Conservation (phyloP, 2,797 vertebrate genomes). For the Tapera naevia region DNA sequence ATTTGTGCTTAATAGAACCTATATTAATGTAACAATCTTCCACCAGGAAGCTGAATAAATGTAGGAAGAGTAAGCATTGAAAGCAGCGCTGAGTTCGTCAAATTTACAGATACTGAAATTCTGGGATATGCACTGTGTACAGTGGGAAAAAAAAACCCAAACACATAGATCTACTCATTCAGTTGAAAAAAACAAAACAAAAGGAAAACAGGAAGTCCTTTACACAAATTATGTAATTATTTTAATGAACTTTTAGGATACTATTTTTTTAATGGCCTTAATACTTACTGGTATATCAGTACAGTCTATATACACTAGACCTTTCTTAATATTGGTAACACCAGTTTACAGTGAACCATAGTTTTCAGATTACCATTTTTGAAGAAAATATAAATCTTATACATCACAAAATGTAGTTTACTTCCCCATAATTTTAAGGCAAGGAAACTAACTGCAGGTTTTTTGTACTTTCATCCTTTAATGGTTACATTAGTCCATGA, state of each 20-base stretch:
- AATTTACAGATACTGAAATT: not conserved
- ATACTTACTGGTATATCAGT: not conserved
- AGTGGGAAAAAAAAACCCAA: rapidly evolving
- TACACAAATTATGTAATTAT: not conserved
- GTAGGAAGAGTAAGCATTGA: not conserved
- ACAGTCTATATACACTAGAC: not conserved
- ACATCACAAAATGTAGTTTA: not conserved
- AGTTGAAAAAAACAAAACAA: not conserved
- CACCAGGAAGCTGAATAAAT: not conserved
- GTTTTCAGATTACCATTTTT: not conserved
- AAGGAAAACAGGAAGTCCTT: not conserved
- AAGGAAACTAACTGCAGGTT: not conserved
- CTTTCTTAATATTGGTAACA: not conserved
- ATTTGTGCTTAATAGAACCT: not conserved
- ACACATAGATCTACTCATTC: not conserved
- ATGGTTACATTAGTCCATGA: not conserved
- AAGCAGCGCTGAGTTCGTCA: not conserved
- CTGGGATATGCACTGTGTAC: not conserved
- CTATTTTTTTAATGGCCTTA: not conserved
- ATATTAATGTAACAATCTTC: not conserved
- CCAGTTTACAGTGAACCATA: not conserved
- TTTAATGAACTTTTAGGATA: not conserved
- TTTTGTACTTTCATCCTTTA: not conserved
- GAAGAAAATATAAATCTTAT: not conserved
- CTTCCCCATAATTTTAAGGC: not conserved